phyloP scores from a whole-genome alignment of 2,113 vertebrate species.

The Poecilia latipinna region DNA sequence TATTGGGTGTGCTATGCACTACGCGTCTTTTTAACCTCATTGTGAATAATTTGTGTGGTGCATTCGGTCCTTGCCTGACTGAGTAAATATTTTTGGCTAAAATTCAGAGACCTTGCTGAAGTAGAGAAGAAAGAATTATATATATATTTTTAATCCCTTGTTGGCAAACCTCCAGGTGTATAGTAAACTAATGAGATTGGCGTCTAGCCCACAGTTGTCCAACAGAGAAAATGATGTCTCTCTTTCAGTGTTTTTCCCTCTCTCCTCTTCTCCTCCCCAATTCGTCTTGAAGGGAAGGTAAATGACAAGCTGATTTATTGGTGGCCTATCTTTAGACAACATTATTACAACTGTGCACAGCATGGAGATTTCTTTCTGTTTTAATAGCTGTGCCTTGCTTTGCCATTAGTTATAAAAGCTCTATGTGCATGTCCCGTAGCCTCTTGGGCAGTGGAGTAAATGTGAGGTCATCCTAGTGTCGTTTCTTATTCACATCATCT shows the following conservation, averaged over 20 bases:
- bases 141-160: constrained; percentile 45
- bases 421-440: neutral
- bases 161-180: constrained; percentile 47
- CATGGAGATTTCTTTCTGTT: neutral
- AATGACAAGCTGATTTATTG: constrained; percentile 52
- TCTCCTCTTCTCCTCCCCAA: neutral
- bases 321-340: constrained; percentile 16
- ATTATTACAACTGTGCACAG: constrained; percentile 15
- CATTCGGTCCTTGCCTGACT: neutral
- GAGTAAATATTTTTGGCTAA: constrained; percentile 51
- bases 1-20: neutral
- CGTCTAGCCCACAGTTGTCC: constrained; percentile 52
- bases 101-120: constrained; percentile 47
- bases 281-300: constrained; percentile 48
- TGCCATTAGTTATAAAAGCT: neutral
- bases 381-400: neutral
- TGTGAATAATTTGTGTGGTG: neutral
- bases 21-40: neutral
- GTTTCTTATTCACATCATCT: neutral
- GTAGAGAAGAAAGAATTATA: constrained; percentile 18
- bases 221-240: constrained; percentile 46
- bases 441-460: neutral
- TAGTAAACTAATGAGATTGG: constrained; percentile 74
- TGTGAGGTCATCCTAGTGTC: neutral
- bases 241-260: constrained; percentile 5